Base-by-base conservation (phyloP, 2,888 invertebrate genomes). In the Lissocephala sabroskyi region DNA sequence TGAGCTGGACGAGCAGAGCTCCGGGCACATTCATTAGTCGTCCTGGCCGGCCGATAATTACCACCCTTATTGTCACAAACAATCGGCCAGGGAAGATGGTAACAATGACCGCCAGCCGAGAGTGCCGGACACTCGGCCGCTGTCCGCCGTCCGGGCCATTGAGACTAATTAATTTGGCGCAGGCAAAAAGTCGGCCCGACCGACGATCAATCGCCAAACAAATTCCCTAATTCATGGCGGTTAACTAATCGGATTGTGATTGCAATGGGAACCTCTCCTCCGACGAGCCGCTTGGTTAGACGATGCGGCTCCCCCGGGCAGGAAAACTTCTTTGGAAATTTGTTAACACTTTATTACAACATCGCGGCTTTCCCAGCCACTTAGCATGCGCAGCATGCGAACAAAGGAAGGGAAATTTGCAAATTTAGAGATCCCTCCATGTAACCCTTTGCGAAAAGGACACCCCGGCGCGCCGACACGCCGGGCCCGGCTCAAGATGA, bases 21-120 rank as follows among this genome's bases (percentile, higher is more conserved):
- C 66, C 66, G 74, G 64, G 64, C 59, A 70, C 71, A 74, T 70
- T 74, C 68, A 70, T 70, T 74, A 70, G 66, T 66, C 49, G 74
- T 55, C 54, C 39, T 3, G 17, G 62, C 63, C 55, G 64, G 43
- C 66, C 49, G 66, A 70, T 74, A 70, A 70, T 74, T 70, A 74
- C 74, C 74, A 71, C 68, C 70, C 70, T 56, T 66, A 70, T n/a
- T 68, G 49, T 56, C 39, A 10, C 7, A 33, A n/a, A n/a, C n/a
- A n/a, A n/a, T n/a, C n/a, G n/a, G 14, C 14, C 52, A 42, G 53
- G 46, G 43, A 16, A 40, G 28, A 45, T 40, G 19, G 36, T 18
- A 39, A 50, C 59, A 59, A 57, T 45, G 44, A 37, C 42, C 53
- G n/a, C 41, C 45, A 54, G 49, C 49, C 45, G 44, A 10, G 44